These are phyloP conservation scores for Lucifuga dentata DNA, from an alignment of 2,113 vertebrate genomes.

Conservation along the genomic window DNA sequence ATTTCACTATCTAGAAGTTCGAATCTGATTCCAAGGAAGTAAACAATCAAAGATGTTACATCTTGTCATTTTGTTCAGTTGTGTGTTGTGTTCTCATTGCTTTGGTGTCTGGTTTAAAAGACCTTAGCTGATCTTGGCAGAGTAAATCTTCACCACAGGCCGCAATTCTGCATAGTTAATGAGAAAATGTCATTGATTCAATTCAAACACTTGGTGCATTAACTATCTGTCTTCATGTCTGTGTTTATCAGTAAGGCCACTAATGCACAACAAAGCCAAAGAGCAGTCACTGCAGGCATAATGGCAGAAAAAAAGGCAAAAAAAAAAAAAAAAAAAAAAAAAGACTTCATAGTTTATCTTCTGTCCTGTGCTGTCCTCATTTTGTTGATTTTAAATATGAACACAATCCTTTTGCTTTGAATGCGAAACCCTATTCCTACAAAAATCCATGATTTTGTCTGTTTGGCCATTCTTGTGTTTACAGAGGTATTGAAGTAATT, in stretches of 20 bases:
- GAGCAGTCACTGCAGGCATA: not conserved
- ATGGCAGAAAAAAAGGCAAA: no score
- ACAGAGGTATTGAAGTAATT: no score
- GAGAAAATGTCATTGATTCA: no score
- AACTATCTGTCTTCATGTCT: not conserved
- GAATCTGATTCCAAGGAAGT: constrained; percentile 19
- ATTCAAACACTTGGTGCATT: not conserved
- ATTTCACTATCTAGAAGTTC: constrained; percentile 30
- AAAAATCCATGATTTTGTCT: no score
- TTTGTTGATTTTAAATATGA: no score
- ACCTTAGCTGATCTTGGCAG: not conserved
- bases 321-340: no score
- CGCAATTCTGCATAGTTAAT: not conserved
- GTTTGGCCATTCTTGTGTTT: no score
- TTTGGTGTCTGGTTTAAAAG: not conserved
- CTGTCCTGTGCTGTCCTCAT: no score
- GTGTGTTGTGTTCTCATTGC: constrained; percentile 16
- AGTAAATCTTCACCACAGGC: not conserved
- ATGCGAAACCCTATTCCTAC: no score
- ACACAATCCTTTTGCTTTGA: no score
- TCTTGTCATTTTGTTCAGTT: constrained; percentile 23
- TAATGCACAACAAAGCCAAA: constrained; percentile 21
- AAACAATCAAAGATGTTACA: constrained; percentile 12
- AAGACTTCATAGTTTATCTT: no score
- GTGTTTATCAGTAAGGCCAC: not conserved